Base-by-base conservation (phyloP, 2,888 invertebrate species). In the Elmis aenea region DNA sequence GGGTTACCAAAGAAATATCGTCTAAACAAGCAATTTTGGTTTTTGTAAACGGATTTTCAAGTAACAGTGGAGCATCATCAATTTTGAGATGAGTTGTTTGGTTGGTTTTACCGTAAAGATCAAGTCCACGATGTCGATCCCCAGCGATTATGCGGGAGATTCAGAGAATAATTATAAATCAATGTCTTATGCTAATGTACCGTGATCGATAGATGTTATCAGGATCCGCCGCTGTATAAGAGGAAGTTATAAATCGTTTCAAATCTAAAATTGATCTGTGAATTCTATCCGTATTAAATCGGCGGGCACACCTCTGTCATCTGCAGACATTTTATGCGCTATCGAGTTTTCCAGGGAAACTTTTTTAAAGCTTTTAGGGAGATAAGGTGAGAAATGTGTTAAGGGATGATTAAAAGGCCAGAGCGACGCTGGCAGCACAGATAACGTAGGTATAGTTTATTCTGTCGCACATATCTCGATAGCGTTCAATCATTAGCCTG, bases 171-270 rank as follows among this genome's bases (percentile, higher is more conserved):
- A 67, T 66, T 67, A 66, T 67, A 66, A 66, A 66, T 66, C 67
- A 67, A 67, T 66, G 66, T 66, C 65, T 63, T 66, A 66, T 64
- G 66, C 59, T 66, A 67, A 65, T 64, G 64, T 60, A 56, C 53
- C 61, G 61, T 64, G 66, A 66, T 66, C 66, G 64, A 66, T 66
- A 66, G 66, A 66, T 66, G 49, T 42, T 62, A 64, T 65, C 62
- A 49, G 26, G 33, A 33, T 52, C 51, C 55, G 58, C 56, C 51
- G 55, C 55, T 57, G 57, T 62, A 57, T 58, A 58, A 58, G 58
- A 64, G 67, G 66, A 67, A 67, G 67, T 67, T 66, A 67, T 67
- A 67, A 67, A 67, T 67, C 66, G 63, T 62, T 56, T 54, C 57
- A 53, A 67, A 67, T 67, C 67, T 67, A 66, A 67, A 67, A 67